Evolutionary conservation across 1,140 invertebrate species (phyloP).

Genomic region (Nylanderia fulva): DNA sequence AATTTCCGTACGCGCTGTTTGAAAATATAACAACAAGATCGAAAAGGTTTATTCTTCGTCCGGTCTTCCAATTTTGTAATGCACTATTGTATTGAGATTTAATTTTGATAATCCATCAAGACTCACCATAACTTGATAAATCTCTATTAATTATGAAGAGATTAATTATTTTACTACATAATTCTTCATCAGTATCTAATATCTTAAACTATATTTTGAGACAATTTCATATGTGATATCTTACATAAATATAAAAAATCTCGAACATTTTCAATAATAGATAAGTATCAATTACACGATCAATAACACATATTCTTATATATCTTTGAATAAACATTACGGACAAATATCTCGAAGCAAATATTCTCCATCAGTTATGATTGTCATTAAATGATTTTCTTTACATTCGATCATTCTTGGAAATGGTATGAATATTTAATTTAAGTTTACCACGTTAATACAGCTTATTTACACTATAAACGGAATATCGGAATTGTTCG

Average conservation of each 20-base stretch:
- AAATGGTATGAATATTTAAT: slow-evolving; percentile 9
- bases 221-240: too few relatives aligned
- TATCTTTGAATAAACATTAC: not conserved
- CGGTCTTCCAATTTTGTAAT: not conserved
- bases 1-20: slow-evolving; percentile 35
- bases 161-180: not conserved
- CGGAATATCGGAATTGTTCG: slow-evolving; percentile 42
- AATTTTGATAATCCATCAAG: not conserved
- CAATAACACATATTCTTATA: not conserved
- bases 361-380: not conserved
- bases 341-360: not conserved
- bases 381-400: slow-evolving; percentile 19
- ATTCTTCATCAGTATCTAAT: not conserved
- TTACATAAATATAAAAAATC: not conserved
- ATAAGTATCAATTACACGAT: not conserved
- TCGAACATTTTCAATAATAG: not conserved
- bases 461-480: slow-evolving; percentile 27
- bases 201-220: not conserved
- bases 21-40: not conserved
- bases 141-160: not conserved
- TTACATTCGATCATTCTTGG: not conserved
- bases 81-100: not conserved
- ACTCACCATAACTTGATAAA: not conserved
- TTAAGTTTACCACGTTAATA: slow-evolving; percentile 37
- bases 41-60: not conserved